Conservation (phyloP, 2,888 invertebrate species). For the Tenthredo livida region DNA sequence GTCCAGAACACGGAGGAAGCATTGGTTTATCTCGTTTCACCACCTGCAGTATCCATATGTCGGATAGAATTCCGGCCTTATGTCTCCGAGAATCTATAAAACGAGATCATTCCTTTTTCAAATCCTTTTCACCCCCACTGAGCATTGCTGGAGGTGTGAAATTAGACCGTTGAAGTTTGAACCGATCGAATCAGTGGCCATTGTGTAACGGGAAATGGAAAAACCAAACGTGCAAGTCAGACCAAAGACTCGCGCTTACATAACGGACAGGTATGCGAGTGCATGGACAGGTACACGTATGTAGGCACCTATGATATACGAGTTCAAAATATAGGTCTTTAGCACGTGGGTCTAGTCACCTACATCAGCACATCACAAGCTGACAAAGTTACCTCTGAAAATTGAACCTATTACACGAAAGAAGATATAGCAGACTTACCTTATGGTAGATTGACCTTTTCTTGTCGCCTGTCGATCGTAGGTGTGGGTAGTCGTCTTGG, state of each 20-base stretch:
- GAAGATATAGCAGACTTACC: neutral
- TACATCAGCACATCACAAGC: neutral
- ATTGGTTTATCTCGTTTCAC: no score
- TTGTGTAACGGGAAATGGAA: conserved; percentile 50
- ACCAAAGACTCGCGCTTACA: neutral
- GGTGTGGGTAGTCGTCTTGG: neutral
- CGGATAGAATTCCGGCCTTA: neutral
- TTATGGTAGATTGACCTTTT: conserved; percentile 32
- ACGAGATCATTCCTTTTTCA: neutral
- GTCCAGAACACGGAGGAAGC: neutral
- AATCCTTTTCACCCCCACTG: neutral
- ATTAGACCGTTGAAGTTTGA: neutral
- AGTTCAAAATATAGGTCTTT: neutral
- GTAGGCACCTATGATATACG: neutral
- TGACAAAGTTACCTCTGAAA: neutral
- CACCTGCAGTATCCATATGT: neutral
- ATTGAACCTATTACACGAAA: neutral
- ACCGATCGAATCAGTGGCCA: neutral
- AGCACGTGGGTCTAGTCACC: neutral
- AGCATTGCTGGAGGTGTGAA: conserved; percentile 10
- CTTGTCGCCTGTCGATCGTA: neutral
- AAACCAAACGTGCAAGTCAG: conserved; percentile 43
- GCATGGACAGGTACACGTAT: neutral
- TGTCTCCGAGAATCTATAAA: neutral
- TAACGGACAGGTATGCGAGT: conserved; percentile 39